Conservation (phyloP, 2,888 invertebrate genomes). For the Parnassius mnemosyne region DNA sequence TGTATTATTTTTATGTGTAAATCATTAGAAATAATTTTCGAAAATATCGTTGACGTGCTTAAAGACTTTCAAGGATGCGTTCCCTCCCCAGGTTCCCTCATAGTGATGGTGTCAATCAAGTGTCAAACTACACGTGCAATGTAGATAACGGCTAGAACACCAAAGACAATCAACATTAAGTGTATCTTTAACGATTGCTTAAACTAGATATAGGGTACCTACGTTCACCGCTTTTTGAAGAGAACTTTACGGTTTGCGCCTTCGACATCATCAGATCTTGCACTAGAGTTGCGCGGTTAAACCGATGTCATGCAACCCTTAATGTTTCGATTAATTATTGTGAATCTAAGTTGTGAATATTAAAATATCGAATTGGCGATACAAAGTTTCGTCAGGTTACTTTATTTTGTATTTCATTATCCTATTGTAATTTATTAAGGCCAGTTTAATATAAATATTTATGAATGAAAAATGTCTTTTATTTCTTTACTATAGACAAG, state of each 20-base stretch:
- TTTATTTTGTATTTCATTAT: slow-evolving; percentile 39
- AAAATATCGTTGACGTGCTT: neutral
- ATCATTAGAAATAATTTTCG: no score
- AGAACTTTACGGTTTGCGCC: slow-evolving; percentile 23
- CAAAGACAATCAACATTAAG: slow-evolving; percentile 62
- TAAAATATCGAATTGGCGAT: slow-evolving; percentile 30
- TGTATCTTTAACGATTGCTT: slow-evolving; percentile 45
- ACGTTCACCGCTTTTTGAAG: slow-evolving; percentile 38
- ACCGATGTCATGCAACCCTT: slow-evolving; percentile 40
- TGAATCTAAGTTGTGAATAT: slow-evolving; percentile 13
- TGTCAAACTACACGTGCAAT: slow-evolving; percentile 40
- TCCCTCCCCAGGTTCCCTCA: neutral
- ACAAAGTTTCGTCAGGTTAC: slow-evolving; percentile 47
- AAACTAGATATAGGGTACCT: slow-evolving; percentile 36
- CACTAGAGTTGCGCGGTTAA: slow-evolving; percentile 44
- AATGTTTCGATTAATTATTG: slow-evolving; percentile 18
- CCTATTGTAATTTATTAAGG: slow-evolving; percentile 66
- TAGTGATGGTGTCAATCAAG: slow-evolving; percentile 38
- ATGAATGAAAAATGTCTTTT: slow-evolving; percentile 40
- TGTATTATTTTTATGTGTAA: neutral
- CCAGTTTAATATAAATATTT: slow-evolving; percentile 69
- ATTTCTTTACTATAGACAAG: slow-evolving; percentile 29
- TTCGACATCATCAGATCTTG: slow-evolving; percentile 17
- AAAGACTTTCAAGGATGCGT: neutral
- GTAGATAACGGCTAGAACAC: slow-evolving; percentile 75